Evolutionary conservation across 23 tunicate species (phyloP), one percentile per base, ranked within the genome.

Genomic region (Halocynthia aurantium): DNA sequence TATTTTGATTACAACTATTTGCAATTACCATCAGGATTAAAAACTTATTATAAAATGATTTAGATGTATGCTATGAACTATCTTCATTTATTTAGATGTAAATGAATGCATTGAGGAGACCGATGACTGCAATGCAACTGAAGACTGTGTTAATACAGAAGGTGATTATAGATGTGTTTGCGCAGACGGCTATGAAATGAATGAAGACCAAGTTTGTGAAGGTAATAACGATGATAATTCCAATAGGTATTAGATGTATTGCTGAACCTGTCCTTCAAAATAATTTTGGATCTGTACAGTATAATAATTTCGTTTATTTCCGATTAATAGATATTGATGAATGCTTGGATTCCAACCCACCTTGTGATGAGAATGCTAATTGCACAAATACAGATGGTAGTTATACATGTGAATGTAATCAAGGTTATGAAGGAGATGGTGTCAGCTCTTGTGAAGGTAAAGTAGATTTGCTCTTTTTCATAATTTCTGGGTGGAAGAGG

Each of bases 241-340:
- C 57, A 6, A 54, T 17, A 2, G 31, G 44, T 22, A 51, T 12
- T 80, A 68, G 18, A 4, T 31, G 44, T 31, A 31, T 31, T 31
- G 44, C 44, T 31, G 4, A 31, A 31, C 44, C 44, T 31, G 44
- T 31, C 4, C 4, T 31, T 31, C 44, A 31, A 31, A 1, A 31
- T 31, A 31, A 31, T 31, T 31, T 1, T 4, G 4, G 44, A 31
- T 31, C 44, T 31, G 1, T 31, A 31, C 44, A 31, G 44, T 4
- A 31, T 31, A 31, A 31, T 31, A 31, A 31, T 60, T 60, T 60
- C 4, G 64, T 18, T 67, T 19, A 18, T 19, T 67, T 5, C 49
- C 2, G 5, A 19, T 67, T 51, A 81, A 20, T 51, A 81, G 97
- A 91, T 76, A 91, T 86, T 52, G 86, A 91, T 62, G 97, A 91